These are phyloP conservation scores for Ichneumon xanthorius DNA, from an alignment of 2,888 invertebrate genomes.

Conservation along the genomic window DNA sequence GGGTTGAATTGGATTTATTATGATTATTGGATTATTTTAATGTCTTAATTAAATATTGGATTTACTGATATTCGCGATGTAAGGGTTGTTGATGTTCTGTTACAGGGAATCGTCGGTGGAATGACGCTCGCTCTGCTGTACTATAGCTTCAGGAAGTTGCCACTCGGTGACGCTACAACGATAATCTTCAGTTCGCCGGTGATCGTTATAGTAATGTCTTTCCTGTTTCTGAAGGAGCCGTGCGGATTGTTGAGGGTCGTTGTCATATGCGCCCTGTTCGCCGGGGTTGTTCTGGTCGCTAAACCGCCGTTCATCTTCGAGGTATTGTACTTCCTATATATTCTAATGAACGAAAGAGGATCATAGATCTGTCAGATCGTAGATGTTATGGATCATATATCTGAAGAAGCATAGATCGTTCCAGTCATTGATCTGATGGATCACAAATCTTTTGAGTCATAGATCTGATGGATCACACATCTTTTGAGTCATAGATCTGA, in stretches of 20 bases:
- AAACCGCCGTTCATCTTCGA: conserved; percentile 85
- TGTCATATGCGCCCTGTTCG: conserved; percentile 83
- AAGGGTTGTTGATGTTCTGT: conserved; percentile 7
- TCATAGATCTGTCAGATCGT: neutral
- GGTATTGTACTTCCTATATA: conserved; percentile 70
- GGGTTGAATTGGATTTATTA: no score
- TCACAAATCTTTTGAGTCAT: no score
- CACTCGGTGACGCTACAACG: conserved; percentile 86
- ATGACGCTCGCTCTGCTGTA: conserved; percentile 84
- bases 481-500: no score
- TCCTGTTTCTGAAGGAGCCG: conserved; percentile 84
- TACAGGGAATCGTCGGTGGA: conserved; percentile 85
- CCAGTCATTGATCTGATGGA: no score
- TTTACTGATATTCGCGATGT: conserved; percentile 5
- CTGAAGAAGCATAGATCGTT: neutral
- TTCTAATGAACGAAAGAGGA: neutral
- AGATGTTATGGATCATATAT: no score
- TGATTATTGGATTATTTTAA: no score
- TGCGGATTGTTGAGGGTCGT: conserved; percentile 84
- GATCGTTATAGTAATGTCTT: conserved; percentile 85
- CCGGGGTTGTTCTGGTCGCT: conserved; percentile 84
- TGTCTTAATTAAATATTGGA: no score
- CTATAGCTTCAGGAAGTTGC: conserved; percentile 85
- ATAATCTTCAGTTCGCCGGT: conserved; percentile 86
- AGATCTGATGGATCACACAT: no score